Base-by-base conservation (phyloP, 2,888 invertebrate genomes). In the Crocallis elinguaria region DNA sequence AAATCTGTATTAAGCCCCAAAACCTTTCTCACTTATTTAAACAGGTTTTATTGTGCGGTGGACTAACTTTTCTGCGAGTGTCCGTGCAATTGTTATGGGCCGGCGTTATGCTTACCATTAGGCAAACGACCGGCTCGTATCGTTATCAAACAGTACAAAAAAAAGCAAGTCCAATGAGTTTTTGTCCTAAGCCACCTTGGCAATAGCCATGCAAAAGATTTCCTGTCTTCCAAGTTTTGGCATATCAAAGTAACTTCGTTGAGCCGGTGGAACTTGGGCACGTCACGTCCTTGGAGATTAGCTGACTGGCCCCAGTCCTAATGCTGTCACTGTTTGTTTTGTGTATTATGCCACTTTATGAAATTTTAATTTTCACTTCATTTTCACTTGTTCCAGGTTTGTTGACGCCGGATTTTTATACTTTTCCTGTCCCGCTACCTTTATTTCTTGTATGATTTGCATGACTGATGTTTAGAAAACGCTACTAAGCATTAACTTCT, bases 171-270 rank as follows among this genome's bases (percentile, higher is more conserved):
- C 12, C 29, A 30, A 12, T 16, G 13, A 21, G 21, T 37, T 32
- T 1, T n/a, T 9, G 9, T 7, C 19, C 8, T 23, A 17, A 25
- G 23, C 6, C 8, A 9, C 16, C 21, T 29, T 25, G 37, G 38
- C 53, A 38, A 54, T 48, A 43, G 29, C 38, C 30, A 16, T 27
- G 27, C 27, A 21, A 43, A 54, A 54, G 37, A 33, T 48, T 53
- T 46, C 42, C 48, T 23, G 53, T 54, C 53, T 54, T 27, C 53
- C 43, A 54, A 54, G 53, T 53, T 53, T 41, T 30, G 52, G 46
- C 32, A 30, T 52, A 41, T 43, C 37, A 38, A 48, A 48, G 42
- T 53, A 53, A 53, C 46, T 52, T 52, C 12, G 21, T 17, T 32
- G 32, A 49, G 29, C 37, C 30, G 13, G 4, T 32, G 53, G 32